These are phyloP conservation scores for Biston betularia DNA, from an alignment of 2,888 invertebrate genomes.

Conservation along the genomic window DNA sequence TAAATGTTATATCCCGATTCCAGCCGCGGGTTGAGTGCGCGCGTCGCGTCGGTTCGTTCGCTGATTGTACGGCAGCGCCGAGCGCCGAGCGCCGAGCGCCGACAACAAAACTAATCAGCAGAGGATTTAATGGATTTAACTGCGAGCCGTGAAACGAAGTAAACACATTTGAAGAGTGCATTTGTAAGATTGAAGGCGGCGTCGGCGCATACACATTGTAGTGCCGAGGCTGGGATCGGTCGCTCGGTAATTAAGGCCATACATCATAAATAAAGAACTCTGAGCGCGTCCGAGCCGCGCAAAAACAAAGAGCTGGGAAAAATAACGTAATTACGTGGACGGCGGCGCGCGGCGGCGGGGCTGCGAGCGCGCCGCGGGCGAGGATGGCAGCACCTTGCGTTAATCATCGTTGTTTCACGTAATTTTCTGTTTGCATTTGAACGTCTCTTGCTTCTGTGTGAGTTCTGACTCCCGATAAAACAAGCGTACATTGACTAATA, in stretches of 20 bases:
- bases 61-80: no score
- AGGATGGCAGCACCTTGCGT: neutral
- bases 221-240: constrained; percentile 35
- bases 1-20: no score
- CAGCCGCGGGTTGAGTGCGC: no score
- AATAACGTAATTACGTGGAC: constrained; percentile 60
- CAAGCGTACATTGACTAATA: no score
- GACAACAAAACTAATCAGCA: no score
- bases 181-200: constrained; percentile 22
- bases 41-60: no score
- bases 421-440: no score
- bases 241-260: constrained; percentile 64
- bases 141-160: neutral
- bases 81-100: no score
- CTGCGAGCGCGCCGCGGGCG: constrained; percentile 31
- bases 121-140: neutral
- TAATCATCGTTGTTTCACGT: neutral
- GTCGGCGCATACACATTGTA: constrained; percentile 30
- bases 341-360: constrained; percentile 22
- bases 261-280: constrained; percentile 61
- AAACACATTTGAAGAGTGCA: constrained; percentile 6
- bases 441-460: no score
- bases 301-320: constrained; percentile 57
- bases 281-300: constrained; percentile 28
- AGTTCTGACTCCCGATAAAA: no score